phyloP scores from a whole-genome alignment of 2,888 invertebrate genomes.

The Bembecia ichneumoniformis region DNA sequence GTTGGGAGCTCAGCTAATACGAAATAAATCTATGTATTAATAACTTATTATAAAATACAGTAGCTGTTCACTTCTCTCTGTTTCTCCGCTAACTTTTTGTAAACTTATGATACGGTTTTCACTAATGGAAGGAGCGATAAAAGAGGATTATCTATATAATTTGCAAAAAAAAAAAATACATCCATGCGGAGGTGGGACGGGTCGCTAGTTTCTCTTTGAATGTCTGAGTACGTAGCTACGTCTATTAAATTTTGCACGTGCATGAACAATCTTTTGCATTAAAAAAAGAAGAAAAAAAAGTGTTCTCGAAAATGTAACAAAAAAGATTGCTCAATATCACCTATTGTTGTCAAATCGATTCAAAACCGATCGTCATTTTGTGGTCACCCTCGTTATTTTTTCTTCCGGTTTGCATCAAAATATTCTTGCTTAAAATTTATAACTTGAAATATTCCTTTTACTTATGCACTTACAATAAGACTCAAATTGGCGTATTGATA shows the following conservation, averaged over 20 bases:
- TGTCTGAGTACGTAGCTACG: too few relatives aligned
- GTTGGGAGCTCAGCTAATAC: too few relatives aligned
- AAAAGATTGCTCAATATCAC: neutral
- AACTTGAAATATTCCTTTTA: slow-evolving; percentile 7
- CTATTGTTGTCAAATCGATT: neutral
- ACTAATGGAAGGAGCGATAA: too few relatives aligned
- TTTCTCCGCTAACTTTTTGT: too few relatives aligned
- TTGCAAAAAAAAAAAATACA: too few relatives aligned
- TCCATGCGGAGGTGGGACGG: too few relatives aligned
- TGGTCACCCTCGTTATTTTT: slow-evolving; percentile 18
- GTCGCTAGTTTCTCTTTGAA: too few relatives aligned
- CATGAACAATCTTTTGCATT: neutral
- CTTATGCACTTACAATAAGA: slow-evolving; percentile 10
- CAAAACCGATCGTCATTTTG: slow-evolving; percentile 24
- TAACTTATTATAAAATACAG: too few relatives aligned
- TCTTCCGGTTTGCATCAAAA: slow-evolving; percentile 19
- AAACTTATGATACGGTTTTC: too few relatives aligned
- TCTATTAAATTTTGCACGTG: neutral
- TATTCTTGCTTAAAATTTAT: neutral
- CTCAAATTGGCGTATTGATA: slow-evolving; percentile 12
- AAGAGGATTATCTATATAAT: too few relatives aligned
- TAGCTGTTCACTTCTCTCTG: too few relatives aligned
- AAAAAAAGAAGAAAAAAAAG: neutral
- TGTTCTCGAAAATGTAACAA: slow-evolving; percentile 2
- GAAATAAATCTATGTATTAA: too few relatives aligned